Base-by-base conservation (phyloP, 2,797 vertebrate species). In the Cynopterus sphinx region DNA sequence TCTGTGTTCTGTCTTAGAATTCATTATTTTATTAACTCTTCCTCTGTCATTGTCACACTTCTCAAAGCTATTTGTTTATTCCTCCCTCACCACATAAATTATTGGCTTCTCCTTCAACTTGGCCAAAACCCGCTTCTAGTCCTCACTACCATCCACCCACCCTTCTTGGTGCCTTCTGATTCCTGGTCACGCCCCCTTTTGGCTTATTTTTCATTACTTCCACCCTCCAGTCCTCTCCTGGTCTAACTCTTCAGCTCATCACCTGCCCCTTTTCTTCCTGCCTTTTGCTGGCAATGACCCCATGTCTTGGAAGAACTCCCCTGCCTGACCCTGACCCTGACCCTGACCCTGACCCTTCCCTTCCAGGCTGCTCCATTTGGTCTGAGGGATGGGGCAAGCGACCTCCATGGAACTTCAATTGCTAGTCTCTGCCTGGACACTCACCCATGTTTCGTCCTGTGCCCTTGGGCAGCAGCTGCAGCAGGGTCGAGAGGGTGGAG, bases 381-480 rank as follows among this genome's bases (percentile, higher is more conserved):
- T 49, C 61, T 55, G 68, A 83, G 16, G 90, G 10, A 21, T 16
- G 28, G 22, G 24, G 28, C 46, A 57, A 53, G 31, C 28, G 15
- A 46, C 26, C 21, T 84, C 65, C 4, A 2, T 1, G 46, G 41
- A 39, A 41, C 70, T 61, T 28, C 51, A 39, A 11, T 3, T 24
- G 43, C 31, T 68, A 22, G 46, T 70, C 49, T 96, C 55, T 78
- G 55, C n/a, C 19, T 12, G 15, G 22, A 67, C 0, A 3, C 98
- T 98, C 96, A 99, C 99, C 99, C 92, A 98, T 97, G 94, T 98
- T 99, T 75, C 98, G 98, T 51, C 97, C 96, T 36, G 61, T 89
- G 9, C 98, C 97, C 9, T 97, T 96, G 83, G 99, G 99, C 87
- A 99, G 98, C 90, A 99, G 97, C 97, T 99, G 99, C 79, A 99